Percentiles rank a stretch among this genome's conserved stretches.
phyloP scores from a whole-genome alignment of 2,888 invertebrate genomes.

The Tinea semifulvella region DNA sequence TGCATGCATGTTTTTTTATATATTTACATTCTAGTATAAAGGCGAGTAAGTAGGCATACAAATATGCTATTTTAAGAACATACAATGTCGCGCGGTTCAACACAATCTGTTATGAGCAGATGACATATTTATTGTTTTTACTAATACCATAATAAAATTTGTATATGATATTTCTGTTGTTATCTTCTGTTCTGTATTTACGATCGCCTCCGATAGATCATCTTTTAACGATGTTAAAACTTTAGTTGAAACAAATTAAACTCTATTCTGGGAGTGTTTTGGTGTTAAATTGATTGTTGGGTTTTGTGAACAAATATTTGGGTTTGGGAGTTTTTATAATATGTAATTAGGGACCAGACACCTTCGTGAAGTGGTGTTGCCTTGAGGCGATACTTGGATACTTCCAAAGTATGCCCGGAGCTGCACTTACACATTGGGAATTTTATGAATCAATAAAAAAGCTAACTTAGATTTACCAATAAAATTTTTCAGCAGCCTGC shows the following conservation, averaged over 20 bases:
- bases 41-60: no score
- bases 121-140: no score
- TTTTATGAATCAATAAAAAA: slow-evolving; percentile 1
- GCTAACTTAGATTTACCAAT: not conserved
- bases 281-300: slow-evolving; percentile 22
- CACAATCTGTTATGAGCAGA: no score
- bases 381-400: slow-evolving; percentile 31
- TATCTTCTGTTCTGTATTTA: slow-evolving; percentile 28
- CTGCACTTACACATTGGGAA: not conserved
- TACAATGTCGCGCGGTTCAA: no score
- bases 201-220: slow-evolving; percentile 22
- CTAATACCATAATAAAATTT: no score
- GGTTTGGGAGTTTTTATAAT: slow-evolving; percentile 44
- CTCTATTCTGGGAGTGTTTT: slow-evolving; percentile 24
- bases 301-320: slow-evolving; percentile 42
- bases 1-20: no score
- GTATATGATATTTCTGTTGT: no score
- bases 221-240: slow-evolving; percentile 27
- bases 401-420: slow-evolving; percentile 16
- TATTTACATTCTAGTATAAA: no score
- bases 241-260: slow-evolving; percentile 18
- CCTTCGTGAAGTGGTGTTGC: slow-evolving; percentile 57
- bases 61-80: no score
- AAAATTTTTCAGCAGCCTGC: no score
- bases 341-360: slow-evolving; percentile 62